Conservation (phyloP, 2,888 invertebrate genomes). For the Protula sp. region DNA sequence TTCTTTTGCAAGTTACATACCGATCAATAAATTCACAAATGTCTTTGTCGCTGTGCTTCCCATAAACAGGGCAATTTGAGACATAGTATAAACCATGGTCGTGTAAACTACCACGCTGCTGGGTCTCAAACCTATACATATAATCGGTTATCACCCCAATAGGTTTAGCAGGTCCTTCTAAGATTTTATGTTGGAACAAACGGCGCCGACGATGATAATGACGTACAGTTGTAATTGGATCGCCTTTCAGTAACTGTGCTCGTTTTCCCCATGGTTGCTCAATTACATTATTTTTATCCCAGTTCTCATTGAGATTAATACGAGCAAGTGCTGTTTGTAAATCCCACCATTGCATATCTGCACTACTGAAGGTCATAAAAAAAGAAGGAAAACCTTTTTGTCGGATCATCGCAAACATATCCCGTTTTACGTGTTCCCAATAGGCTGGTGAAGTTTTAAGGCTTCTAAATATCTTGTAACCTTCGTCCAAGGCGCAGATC, state of each 20-base stretch:
- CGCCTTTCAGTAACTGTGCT: neutral
- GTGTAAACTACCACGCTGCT: neutral
- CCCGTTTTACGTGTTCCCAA: neutral
- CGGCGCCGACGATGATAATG: neutral
- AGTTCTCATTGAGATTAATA: neutral
- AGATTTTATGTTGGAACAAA: neutral
- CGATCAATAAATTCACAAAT: neutral
- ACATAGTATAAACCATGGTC: neutral
- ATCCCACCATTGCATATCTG: neutral
- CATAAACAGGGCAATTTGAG: neutral
- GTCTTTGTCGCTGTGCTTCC: neutral
- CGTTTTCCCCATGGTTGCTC: neutral
- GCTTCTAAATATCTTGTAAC: neutral
- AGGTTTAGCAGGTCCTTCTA: neutral
- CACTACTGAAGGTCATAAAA: neutral
- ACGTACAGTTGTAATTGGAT: neutral
- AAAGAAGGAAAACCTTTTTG: neutral
- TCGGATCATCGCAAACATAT: neutral
- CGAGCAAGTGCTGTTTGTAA: neutral
- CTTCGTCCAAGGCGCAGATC: neutral
- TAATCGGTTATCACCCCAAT: conserved; percentile 2
- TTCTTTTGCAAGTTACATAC: neutral
- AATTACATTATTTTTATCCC: neutral
- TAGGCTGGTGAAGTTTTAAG: neutral
- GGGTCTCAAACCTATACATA: conserved; percentile 1